phyloP scores from a whole-genome alignment of 1,140 invertebrate species.

The Drosophila nasuta region DNA sequence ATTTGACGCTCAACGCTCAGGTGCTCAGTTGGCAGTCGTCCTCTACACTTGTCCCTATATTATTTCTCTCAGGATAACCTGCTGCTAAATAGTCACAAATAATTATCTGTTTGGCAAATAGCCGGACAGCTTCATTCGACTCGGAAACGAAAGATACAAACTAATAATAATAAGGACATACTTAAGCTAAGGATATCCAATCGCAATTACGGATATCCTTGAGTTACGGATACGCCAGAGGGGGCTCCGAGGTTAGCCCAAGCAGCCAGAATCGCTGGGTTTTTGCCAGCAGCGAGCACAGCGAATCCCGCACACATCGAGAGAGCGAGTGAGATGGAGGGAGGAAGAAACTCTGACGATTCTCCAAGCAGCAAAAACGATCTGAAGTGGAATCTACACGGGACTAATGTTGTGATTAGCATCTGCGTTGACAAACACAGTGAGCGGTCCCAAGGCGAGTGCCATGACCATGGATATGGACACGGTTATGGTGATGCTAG shows the following conservation, averaged over 20 bases:
- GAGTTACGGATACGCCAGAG: slow-evolving; percentile 43
- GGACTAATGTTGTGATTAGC: slow-evolving; percentile 84
- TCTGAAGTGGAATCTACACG: slow-evolving; percentile 73
- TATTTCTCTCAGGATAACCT: slow-evolving; percentile 31
- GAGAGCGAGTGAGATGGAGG: no score
- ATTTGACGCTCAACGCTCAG: slow-evolving; percentile 58
- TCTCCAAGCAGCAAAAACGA: neutral
- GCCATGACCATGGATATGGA: slow-evolving; percentile 17
- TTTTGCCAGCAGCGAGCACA: slow-evolving; percentile 43
- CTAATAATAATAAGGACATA: neutral
- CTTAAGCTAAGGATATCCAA: slow-evolving; percentile 47
- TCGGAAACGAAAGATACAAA: neutral
- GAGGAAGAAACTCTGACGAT: neutral
- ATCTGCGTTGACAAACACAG: slow-evolving; percentile 85
- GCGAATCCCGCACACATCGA: slow-evolving; percentile 38
- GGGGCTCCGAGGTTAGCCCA: slow-evolving; percentile 69
- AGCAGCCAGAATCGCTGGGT: slow-evolving; percentile 52
- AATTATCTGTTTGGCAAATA: slow-evolving; percentile 80
- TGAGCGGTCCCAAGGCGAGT: slow-evolving; percentile 71
- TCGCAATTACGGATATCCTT: slow-evolving; percentile 64
- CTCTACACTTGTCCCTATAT: neutral
- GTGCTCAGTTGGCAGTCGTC: slow-evolving; percentile 5
- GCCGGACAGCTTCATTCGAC: slow-evolving; percentile 31
- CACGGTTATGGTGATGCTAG: neutral
- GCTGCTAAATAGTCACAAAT: slow-evolving; percentile 74